Base-by-base conservation (phyloP, 1,140 invertebrate genomes). In the Hydropsyche tenuis region DNA sequence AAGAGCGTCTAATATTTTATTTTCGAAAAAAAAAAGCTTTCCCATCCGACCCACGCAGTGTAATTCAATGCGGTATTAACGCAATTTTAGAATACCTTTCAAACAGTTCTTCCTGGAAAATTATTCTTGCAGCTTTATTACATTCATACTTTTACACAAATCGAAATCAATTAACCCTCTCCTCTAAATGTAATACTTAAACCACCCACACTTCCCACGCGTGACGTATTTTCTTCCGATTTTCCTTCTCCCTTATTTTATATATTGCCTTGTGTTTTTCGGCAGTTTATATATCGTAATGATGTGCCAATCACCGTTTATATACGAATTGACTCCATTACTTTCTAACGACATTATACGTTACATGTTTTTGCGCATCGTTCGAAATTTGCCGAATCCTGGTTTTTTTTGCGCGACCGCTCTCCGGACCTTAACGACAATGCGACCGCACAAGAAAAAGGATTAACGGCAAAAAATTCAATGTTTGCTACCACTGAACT, bases 401-500 rank as follows among this genome's bases (percentile, higher is more conserved):
- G 18, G 23, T 25, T 60, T 23, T 18, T 18, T 27, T 25, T 60
- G 23, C 23, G 3, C 22, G 2, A 22, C 56, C 23, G 18, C 25
- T 14, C 11, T 25, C n/a, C 12, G 18, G 23, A 37, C 30, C 30
- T 37, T 37, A 37, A 37, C 22, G 56, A 60, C 56, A 60, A 60
- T 60, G 56, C 56, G 56, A 60, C 56, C 56, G 56, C 56, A 60
- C 56, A 60, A 60, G 56, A 60, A 60, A 60, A 60, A 60, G 56
- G 56, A 60, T 60, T 60, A 60, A 60, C 56, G 20, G 4, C 11
- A 60, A 60, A 60, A 60, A 60, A 60, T 60, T 60, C 22, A 60
- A 60, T 27, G 23, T 60, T 37, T 37, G 30, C 7, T 23, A 14
- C 9, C 56, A 12, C 56, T 0, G 56, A 25, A 60, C 12, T 12